Evolutionary conservation across 2,797 vertebrate species (phyloP).

Genomic region (Distichodus sexfasciatus): DNA sequence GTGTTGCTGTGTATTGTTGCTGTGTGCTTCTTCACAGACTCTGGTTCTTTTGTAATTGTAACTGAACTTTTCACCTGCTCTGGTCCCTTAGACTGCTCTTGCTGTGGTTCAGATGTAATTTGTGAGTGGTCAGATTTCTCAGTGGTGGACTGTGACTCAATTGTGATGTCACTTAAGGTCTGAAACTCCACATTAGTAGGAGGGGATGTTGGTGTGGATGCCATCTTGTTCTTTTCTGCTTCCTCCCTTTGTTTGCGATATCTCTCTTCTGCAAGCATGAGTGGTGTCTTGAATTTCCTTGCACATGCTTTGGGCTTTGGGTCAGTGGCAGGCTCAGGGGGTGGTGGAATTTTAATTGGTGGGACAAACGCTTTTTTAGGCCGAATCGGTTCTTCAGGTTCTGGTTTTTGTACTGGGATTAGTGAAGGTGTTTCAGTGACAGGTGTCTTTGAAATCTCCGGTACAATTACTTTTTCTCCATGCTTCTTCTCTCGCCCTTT

Average conservation of each 20-base stretch:
- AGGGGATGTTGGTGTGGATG: constrained; percentile 63
- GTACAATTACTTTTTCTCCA: constrained; percentile 44
- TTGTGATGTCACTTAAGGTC: not conserved
- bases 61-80: constrained; percentile 48
- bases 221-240: constrained; percentile 65
- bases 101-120: constrained; percentile 42
- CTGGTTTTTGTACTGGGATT: constrained; percentile 49
- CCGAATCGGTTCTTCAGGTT: constrained; percentile 61
- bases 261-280: constrained; percentile 91
- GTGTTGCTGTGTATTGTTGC: too few relatives aligned
- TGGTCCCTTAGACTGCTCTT: constrained; percentile 32
- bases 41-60: constrained; percentile 34
- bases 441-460: constrained; percentile 37
- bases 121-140: constrained; percentile 44
- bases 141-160: constrained; percentile 26
- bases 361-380: constrained; percentile 67
- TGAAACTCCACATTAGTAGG: constrained; percentile 31
- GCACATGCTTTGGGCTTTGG: constrained; percentile 70
- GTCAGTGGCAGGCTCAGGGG: constrained; percentile 59
- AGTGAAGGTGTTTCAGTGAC: constrained; percentile 52
- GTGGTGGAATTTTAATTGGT: constrained; percentile 76
- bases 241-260: constrained; percentile 82
- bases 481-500: constrained; percentile 54
- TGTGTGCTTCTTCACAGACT: constrained; percentile 44
- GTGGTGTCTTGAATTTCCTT: constrained; percentile 91